These are phyloP conservation scores for Momotus momota DNA, from an alignment of 2,797 vertebrate species.

Conservation along the genomic window DNA sequence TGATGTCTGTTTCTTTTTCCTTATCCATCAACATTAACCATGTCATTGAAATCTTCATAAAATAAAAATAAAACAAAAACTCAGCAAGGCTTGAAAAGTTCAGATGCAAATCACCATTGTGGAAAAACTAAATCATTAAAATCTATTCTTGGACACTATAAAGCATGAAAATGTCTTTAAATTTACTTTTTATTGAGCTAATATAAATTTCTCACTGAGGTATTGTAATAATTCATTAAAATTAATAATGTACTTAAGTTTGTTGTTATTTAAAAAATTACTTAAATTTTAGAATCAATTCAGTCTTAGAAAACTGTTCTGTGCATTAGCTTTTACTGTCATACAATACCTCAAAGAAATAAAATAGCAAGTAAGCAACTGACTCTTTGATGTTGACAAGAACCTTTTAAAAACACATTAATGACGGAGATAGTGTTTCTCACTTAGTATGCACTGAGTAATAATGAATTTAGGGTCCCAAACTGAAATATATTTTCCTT, in stretches of 20 bases:
- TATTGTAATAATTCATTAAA: constrained; percentile 25
- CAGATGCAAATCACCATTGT: neutral
- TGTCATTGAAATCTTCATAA: neutral
- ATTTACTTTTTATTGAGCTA: neutral
- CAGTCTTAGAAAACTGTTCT: neutral
- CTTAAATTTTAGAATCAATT: constrained; percentile 58
- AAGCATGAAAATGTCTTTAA: neutral
- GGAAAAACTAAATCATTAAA: neutral
- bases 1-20: neutral
- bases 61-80: neutral
- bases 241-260: constrained; percentile 12
- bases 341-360: constrained; percentile 56
- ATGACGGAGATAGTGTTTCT: constrained; percentile 65
- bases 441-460: constrained; percentile 25
- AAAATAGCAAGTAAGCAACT: constrained; percentile 11
- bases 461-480: constrained; percentile 68
- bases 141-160: neutral
- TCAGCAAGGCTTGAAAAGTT: neutral
- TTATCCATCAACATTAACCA: neutral
- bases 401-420: constrained; percentile 72
- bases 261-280: constrained; percentile 31
- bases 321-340: constrained; percentile 60
- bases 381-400: constrained; percentile 35
- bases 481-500: constrained; percentile 67
- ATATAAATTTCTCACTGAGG: constrained; percentile 12